Evolutionary conservation across 1,140 invertebrate species (phyloP), one percentile per base, ranked within the genome.

Genomic region (Seison nebaliae): DNA sequence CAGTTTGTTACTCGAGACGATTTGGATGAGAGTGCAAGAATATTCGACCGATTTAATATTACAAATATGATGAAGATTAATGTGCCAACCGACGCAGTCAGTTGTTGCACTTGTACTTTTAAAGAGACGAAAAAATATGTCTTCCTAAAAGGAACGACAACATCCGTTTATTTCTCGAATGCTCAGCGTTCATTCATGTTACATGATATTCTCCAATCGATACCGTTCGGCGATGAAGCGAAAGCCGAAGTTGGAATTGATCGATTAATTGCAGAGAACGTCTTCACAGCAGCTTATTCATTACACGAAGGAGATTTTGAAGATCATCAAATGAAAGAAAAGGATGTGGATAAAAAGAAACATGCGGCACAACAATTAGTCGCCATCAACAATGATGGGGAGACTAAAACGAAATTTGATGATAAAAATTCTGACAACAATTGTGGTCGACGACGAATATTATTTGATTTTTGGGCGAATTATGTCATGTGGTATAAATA

Each of bases 221-320:
- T n/a, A n/a, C n/a, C n/a, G n/a, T n/a, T n/a, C n/a, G n/a, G n/a
- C n/a, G n/a, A n/a, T n/a, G n/a, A n/a, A n/a, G n/a, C n/a, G n/a
- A n/a, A n/a, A n/a, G n/a, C n/a, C n/a, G n/a, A n/a, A n/a, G 23
- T 40, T 21, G 38, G 38, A 12, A 40, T 40, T 19, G 38, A 40
- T 21, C 38, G 38, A 7, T 30, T 40, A 20, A 15, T 40, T 5
- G 24, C 22, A 4, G 21, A 40, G 35, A 19, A 32, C 26, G 30
- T 35, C 22, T 40, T 40, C 28, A 16, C 18, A 19, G 38, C 38
- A 12, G 21, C 29, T 20, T 40, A 35, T 35, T 32, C 38, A n/a
- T 16, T 40, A n/a, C 38, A 40, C 28, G 38, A 40, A 11, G 38
- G 28, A 26, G 11, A 8, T n/a, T 30, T 11, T 26, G 12, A 26